Evolutionary conservation across 2,113 vertebrate species (phyloP), one percentile per base, ranked within the genome.

Genomic region (Ophthalmolycus amberensis): DNA sequence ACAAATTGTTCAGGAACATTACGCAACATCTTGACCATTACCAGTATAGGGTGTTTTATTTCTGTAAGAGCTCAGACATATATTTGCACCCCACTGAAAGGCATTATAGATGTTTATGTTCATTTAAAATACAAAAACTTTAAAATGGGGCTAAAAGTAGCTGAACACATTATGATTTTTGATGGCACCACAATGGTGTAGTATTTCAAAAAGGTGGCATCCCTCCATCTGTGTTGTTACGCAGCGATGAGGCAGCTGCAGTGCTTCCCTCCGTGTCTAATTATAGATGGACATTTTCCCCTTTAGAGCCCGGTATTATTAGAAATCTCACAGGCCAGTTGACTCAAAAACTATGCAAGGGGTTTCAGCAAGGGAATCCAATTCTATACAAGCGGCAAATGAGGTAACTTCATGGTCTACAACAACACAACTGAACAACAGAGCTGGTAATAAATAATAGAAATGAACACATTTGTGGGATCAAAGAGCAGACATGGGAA

Each of bases 261-360:
- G 56, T 27, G 22, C 81, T 71, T 67, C 73, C 74, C 34, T 3
- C 63, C 1, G 1, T 27, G 56, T 84, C 93, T 94, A 95, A 93
- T 92, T 94, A 92, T 94, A 95, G 92, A 88, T 87, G 82, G 75
- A 89, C 88, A 84, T 94, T 93, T 93, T 83, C 83, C 82, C 82
- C 87, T 89, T 85, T 77, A 86, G 85, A 82, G 65, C 14, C 20
- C 0, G 90, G 82, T 95, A 95, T 95, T 93, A 93, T 93, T 95
- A 94, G 94, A 93, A 65, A 82, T 88, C 80, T 68, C 63, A 86
- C 37, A 73, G 75, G 75, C 27, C 71, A 58, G 71, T 90, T 87
- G 90, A 88, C 93, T 91, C 88, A 87, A 71, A 82, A 92, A 80
- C 77, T 90, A 95, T 95, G 90, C 80, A 75, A 86, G 71, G 69